phyloP scores from a whole-genome alignment of 1,140 invertebrate species.

The Saccostrea echinata region DNA sequence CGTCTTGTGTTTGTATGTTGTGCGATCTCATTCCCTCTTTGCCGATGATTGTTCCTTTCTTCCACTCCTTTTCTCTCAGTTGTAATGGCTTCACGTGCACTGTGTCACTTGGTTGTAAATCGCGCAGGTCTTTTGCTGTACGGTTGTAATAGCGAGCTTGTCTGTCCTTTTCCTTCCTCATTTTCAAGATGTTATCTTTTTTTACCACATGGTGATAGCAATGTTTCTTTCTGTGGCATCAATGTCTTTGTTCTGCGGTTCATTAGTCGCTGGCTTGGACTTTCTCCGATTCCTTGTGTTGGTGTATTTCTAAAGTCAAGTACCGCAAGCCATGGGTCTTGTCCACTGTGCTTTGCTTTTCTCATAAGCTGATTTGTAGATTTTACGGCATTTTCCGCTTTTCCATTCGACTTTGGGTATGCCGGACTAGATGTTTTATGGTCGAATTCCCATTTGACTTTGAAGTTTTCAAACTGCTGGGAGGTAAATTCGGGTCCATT shows the following conservation, averaged over 20 bases:
- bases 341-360: constrained; percentile 47
- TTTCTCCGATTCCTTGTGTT: too few species aligned
- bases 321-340: constrained; percentile 43
- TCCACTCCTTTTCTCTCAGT: neutral
- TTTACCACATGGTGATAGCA: neutral
- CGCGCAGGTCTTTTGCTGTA: too few species aligned
- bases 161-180: constrained; percentile 26
- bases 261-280: too few species aligned
- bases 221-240: too few species aligned
- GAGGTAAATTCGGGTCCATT: constrained; percentile 78
- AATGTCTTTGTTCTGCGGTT: too few species aligned
- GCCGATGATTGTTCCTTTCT: neutral
- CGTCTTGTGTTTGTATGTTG: neutral
- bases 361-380: constrained; percentile 56
- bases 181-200: neutral
- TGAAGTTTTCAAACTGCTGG: constrained; percentile 77
- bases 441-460: constrained; percentile 76
- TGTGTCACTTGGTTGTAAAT: constrained; percentile 28
- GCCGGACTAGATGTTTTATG: constrained; percentile 74
- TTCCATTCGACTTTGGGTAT: constrained; percentile 60
- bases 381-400: constrained; percentile 59
- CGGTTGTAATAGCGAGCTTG: too few species aligned
- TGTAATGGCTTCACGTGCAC: constrained; percentile 1
- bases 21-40: neutral
- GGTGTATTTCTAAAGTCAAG: constrained; percentile 50